Conservation (phyloP, 2,888 invertebrate species). For the Schizaphis graminum region DNA sequence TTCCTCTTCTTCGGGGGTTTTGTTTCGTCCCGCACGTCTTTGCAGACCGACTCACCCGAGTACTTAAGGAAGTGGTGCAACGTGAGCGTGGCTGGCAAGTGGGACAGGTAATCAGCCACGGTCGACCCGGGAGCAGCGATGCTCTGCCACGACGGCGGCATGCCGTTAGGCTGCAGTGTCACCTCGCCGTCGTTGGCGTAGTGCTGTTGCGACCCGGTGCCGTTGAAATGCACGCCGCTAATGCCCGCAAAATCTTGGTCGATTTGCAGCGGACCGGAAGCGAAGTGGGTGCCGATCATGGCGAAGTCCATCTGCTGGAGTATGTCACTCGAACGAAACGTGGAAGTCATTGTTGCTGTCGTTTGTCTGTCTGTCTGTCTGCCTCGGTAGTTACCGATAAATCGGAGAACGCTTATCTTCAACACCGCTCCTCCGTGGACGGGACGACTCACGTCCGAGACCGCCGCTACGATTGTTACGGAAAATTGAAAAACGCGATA, state of each 20-base stretch:
- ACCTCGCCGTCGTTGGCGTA: conserved; percentile 69
- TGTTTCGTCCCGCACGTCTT: conserved; percentile 69
- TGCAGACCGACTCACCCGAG: conserved; percentile 80
- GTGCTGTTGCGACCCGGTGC: conserved; percentile 2
- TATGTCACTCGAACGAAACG: conserved; percentile 58
- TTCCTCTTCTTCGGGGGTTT: conserved; percentile 76
- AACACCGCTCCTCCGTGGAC: neutral
- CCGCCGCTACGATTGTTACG: neutral
- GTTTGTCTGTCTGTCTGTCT: neutral
- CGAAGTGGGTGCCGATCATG: conserved; percentile 59
- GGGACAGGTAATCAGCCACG: conserved; percentile 85
- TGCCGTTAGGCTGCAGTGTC: conserved; percentile 67
- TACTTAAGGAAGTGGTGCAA: conserved; percentile 86
- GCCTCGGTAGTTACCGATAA: neutral
- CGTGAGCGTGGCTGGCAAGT: conserved; percentile 81
- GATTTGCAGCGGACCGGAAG: conserved; percentile 33
- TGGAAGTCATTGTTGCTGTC: conserved; percentile 26
- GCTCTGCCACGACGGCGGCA: conserved; percentile 76
- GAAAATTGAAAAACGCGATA: neutral
- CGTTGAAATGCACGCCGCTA: conserved; percentile 27
- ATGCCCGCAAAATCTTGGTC: conserved; percentile 45
- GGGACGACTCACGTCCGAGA: neutral
- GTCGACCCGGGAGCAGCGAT: conserved; percentile 81
- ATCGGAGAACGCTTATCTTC: neutral
- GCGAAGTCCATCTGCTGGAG: conserved; percentile 63